Percentiles rank a stretch among this genome's conserved stretches.
phyloP scores from a whole-genome alignment of 2,113 vertebrate species.

The Argyrosomus japonicus region DNA sequence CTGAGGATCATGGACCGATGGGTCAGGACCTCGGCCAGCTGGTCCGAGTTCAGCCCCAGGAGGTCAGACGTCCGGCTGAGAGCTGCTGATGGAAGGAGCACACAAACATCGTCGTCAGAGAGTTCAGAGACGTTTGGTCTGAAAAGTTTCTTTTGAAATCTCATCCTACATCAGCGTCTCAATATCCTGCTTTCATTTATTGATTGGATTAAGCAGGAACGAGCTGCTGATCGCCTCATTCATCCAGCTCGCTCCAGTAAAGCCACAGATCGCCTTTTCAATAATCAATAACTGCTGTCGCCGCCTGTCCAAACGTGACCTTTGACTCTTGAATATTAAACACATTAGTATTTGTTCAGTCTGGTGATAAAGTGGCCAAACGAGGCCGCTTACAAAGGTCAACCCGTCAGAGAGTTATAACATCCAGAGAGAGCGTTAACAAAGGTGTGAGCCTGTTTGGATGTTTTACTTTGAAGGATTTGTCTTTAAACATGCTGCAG shows the following conservation, averaged over 20 bases:
- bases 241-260: neutral
- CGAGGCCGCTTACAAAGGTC: neutral
- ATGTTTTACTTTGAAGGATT: neutral
- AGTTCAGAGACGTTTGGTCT: neutral
- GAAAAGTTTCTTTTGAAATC: neutral
- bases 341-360: neutral
- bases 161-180: neutral
- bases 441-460: neutral
- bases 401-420: neutral
- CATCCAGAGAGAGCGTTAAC: neutral
- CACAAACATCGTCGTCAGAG: neutral
- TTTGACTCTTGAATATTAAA: neutral
- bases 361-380: accelerated
- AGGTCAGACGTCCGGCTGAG: conserved; percentile 91
- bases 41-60: conserved; percentile 91
- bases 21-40: conserved; percentile 93
- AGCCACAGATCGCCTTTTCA: neutral
- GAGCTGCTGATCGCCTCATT: neutral
- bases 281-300: neutral
- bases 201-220: neutral
- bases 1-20: conserved; percentile 98
- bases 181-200: neutral
- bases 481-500: neutral
- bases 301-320: neutral
- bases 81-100: conserved; percentile 76